A percentile compares a stretch with the other conserved stretches of the same genome.
These are phyloP conservation scores for Leptinotarsa defecta DNA, from an alignment of 1,140 invertebrate genomes.

Conservation along the genomic window DNA sequence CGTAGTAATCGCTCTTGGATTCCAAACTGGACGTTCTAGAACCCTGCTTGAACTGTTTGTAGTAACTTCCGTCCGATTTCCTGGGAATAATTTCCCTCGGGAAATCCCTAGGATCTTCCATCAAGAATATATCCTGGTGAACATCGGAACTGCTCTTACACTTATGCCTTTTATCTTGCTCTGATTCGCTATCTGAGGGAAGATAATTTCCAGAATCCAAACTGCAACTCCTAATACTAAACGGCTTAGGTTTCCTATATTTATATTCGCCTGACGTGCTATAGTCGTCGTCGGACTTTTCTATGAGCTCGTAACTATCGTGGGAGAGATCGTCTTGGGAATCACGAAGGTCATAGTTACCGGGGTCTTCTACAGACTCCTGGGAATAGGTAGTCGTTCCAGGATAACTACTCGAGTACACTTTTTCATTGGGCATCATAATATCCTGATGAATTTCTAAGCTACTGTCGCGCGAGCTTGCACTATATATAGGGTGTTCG, in stretches of 20 bases:
- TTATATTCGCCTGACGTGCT: constrained; percentile 51
- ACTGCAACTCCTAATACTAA: constrained; percentile 64
- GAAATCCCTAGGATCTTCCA: constrained; percentile 69
- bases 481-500: constrained; percentile 65
- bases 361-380: constrained; percentile 66
- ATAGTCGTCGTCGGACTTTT: constrained; percentile 71
- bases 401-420: constrained; percentile 84
- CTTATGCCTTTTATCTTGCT: constrained; percentile 62
- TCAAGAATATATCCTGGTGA: constrained; percentile 66
- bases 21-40: constrained; percentile 69
- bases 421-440: constrained; percentile 61
- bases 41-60: constrained; percentile 67
- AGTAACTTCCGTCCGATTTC: constrained; percentile 70
- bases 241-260: constrained; percentile 44
- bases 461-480: constrained; percentile 62
- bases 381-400: constrained; percentile 71
- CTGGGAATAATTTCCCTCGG: constrained; percentile 69
- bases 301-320: constrained; percentile 85
- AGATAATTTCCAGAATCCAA: constrained; percentile 72
- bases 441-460: constrained; percentile 65
- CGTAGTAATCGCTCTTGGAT: constrained; percentile 69
- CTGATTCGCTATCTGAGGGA: constrained; percentile 65
- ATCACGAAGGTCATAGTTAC: constrained; percentile 64
- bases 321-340: constrained; percentile 87
- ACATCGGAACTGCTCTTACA: constrained; percentile 66